These are phyloP conservation scores for Lampris megalopsis DNA, from an alignment of 2,113 vertebrate species.

Conservation along the genomic window DNA sequence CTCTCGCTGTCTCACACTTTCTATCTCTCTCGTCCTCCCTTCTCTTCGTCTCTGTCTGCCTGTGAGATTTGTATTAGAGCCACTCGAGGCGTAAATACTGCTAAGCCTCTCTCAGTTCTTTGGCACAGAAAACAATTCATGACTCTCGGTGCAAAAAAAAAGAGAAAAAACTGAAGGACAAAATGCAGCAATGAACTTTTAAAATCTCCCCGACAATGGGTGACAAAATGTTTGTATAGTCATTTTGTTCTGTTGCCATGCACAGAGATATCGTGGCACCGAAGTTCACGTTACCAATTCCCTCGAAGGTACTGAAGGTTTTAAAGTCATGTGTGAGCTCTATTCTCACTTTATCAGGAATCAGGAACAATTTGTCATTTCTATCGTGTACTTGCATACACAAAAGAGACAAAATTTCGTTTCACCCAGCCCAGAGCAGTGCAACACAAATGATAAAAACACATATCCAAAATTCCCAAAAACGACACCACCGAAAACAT, in stretches of 20 bases:
- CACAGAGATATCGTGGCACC: conserved; percentile 38
- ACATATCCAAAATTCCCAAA: too few species aligned
- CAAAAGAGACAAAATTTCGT: too few species aligned
- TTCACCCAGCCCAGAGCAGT: too few species aligned
- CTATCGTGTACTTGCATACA: too few species aligned
- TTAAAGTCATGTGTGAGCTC: conserved; percentile 15
- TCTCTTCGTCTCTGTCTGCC: conserved; percentile 55
- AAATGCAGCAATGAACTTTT: conserved; percentile 65
- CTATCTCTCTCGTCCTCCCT: conserved; percentile 42
- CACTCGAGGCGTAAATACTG: conserved; percentile 76
- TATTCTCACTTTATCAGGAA: conserved; percentile 1
- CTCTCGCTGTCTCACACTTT: conserved; percentile 16
- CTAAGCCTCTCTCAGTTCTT: conserved; percentile 67
- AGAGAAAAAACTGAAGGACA: conserved; percentile 58
- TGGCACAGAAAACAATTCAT: conserved; percentile 61
- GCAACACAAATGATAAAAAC: too few species aligned
- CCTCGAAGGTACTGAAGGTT: conserved; percentile 49
- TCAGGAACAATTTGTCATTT: too few species aligned
- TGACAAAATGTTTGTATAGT: conserved; percentile 61
- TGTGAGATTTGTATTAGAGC: conserved; percentile 73
- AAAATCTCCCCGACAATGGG: conserved; percentile 49
- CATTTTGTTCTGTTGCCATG: conserved; percentile 1
- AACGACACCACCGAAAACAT: too few species aligned
- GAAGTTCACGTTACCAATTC: conserved; percentile 47
- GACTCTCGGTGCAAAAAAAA: conserved; percentile 64